Percentiles rank a stretch among this genome's conserved stretches.
Evolutionary conservation across 2,797 vertebrate genomes (phyloP).

Genomic region (Platalea minor): DNA sequence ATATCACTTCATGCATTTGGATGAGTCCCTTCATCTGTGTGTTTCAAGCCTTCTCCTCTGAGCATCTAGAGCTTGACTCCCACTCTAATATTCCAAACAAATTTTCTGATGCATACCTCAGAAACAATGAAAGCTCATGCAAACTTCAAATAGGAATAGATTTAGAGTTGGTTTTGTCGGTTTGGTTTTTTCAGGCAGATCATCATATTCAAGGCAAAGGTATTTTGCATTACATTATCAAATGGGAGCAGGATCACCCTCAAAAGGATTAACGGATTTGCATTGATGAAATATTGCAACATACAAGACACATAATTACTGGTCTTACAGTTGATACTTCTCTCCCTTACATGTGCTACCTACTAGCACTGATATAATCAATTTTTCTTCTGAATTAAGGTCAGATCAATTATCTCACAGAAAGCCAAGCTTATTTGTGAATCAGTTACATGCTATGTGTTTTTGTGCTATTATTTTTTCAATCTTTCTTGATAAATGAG

Average conservation of each 20-base stretch:
- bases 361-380: neutral
- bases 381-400: neutral
- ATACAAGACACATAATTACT: neutral
- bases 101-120: neutral
- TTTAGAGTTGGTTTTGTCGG: neutral
- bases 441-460: neutral
- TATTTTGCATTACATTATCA: neutral
- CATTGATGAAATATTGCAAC: neutral
- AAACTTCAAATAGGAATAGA: neutral
- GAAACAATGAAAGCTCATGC: neutral
- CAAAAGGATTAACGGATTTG: slow-evolving; percentile 28
- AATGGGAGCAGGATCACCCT: neutral
- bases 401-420: neutral
- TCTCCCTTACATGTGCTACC: neutral
- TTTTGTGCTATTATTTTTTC: neutral
- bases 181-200: neutral
- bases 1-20: neutral
- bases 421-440: neutral
- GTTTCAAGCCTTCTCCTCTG: neutral
- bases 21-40: neutral
- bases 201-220: neutral
- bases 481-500: slow-evolving; percentile 21
- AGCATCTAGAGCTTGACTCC: neutral
- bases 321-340: neutral
- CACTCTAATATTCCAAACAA: neutral